Base-by-base conservation (phyloP, 2,888 invertebrate genomes). In the Mongoloraphidia duomilia region DNA sequence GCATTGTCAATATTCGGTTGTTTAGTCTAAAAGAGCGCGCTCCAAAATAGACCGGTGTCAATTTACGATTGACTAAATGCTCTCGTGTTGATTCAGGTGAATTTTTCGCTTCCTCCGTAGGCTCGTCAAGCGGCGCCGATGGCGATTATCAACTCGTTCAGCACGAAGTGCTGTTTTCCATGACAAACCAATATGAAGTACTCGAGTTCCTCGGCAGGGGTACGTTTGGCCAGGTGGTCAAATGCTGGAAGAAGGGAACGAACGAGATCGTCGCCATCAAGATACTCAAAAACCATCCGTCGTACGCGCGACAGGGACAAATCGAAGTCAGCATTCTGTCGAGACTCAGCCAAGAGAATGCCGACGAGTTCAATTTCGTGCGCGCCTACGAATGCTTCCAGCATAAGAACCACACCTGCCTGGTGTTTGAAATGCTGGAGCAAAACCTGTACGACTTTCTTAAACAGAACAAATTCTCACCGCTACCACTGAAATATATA, bases 241-340 rank as follows among this genome's bases (percentile, higher is more conserved):
- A 99, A 75, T 99, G 98, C 73, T 98, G 98, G 97, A 98, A 99
- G 74, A 96, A 97, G 69, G 97, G 97, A 68, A 98, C 98, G 62
- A 98, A 95, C 68, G 97, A 99, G 73, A 97, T 99, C 66, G 97
- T 98, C 63, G 98, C 98, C 66, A 98, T 99, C 70, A 99, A 99
- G 77, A 99, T 99, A 68, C 77, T 99, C 53, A 99, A 99, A 76
- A 99, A 99, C 76, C 98, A 99, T 75, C 98, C 98, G 57, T 97
- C 96, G 61, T 99, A 99, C 75, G 97, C 97, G 58, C 84, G 98
- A 63, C 98, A 98, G 76, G 98, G 98, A 60, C 98, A 99, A 77
- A 98, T 99, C 72, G 98, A 99, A 82, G 97, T 94, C 55, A 90
- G 90, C 66, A 93, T 93, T 71, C 75, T 93, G 65, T 90, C 91